Evolutionary conservation across 1,140 invertebrate species (phyloP).

Genomic region (Procambarus clarkii): DNA sequence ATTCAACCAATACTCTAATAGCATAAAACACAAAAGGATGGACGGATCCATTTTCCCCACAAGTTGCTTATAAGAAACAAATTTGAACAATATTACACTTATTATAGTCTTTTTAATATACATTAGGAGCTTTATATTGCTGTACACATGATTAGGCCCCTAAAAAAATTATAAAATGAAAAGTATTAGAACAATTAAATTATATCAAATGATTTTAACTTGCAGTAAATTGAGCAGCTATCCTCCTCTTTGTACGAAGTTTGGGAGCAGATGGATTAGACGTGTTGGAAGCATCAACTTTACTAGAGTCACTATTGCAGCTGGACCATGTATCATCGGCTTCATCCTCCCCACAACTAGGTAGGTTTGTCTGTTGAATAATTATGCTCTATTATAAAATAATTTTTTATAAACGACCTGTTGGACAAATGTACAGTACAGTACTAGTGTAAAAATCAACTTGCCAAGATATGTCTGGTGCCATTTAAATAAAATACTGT

Average conservation of each 20-base stretch:
- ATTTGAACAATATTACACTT: not conserved
- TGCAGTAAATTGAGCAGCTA: constrained; percentile 51
- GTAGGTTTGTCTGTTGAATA: not conserved
- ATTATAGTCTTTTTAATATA: not conserved
- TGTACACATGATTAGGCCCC: not conserved
- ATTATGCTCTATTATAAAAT: not conserved
- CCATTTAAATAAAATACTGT: too few species aligned
- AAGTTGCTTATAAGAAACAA: not conserved
- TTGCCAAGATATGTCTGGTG: too few species aligned
- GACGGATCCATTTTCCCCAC: not conserved
- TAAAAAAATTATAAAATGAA: not conserved
- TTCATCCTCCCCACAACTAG: constrained; percentile 20
- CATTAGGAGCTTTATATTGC: not conserved
- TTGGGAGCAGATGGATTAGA: constrained; percentile 32
- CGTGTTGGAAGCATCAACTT: constrained; percentile 10
- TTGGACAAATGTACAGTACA: too few species aligned
- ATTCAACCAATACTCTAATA: not conserved
- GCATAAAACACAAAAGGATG: not conserved
- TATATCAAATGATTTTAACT: not conserved
- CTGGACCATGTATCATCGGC: constrained; percentile 24
- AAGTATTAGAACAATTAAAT: too few species aligned
- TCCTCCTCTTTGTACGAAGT: constrained; percentile 34
- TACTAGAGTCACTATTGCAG: constrained; percentile 20
- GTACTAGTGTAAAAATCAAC: too few species aligned
- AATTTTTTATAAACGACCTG: too few species aligned